These are phyloP conservation scores for Takifugu ocellatus DNA, from an alignment of 2,797 vertebrate genomes.

Conservation along the genomic window DNA sequence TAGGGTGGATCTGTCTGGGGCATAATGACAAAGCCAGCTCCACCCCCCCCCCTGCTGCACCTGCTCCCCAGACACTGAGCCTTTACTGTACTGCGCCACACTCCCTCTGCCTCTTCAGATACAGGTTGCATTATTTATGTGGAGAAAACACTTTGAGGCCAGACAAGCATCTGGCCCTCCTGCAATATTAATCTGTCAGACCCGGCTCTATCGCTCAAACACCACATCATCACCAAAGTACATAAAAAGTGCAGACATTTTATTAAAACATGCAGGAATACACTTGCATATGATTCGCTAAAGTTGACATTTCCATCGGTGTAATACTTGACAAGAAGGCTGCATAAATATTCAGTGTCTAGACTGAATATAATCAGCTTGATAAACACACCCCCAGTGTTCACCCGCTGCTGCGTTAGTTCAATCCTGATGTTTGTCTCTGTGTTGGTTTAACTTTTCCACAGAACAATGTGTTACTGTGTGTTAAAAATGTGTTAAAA, in stretches of 20 bases:
- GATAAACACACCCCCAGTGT: not conserved
- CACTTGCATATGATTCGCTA: too few relatives aligned
- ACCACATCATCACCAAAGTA: constrained; percentile 34
- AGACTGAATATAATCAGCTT: not conserved
- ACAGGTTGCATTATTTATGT: constrained; percentile 75
- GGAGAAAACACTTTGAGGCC: constrained; percentile 76
- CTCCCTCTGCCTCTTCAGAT: constrained; percentile 63
- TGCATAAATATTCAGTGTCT: constrained; percentile 5
- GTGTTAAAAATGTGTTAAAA: too few relatives aligned
- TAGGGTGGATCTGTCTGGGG: constrained; percentile 42
- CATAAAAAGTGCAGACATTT: not conserved
- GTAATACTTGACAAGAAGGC: constrained; percentile 2
- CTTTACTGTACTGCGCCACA: constrained; percentile 49
- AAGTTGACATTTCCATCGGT: too few relatives aligned
- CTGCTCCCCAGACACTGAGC: constrained; percentile 50
- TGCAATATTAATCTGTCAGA: constrained; percentile 77
- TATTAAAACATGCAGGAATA: too few relatives aligned
- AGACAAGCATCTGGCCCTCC: constrained; percentile 74
- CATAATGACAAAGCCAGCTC: constrained; percentile 51
- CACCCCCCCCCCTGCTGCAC: constrained; percentile 38
- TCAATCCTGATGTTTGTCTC: constrained; percentile 14
- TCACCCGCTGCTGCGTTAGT: constrained; percentile 13
- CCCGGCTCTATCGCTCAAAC: constrained; percentile 59
- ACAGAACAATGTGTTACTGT: too few relatives aligned
- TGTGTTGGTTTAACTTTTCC: too few relatives aligned